A percentile compares a stretch with the other conserved stretches of the same genome.
Conservation (phyloP, 2,113 vertebrate species). For the Hemichromis elongatus region DNA sequence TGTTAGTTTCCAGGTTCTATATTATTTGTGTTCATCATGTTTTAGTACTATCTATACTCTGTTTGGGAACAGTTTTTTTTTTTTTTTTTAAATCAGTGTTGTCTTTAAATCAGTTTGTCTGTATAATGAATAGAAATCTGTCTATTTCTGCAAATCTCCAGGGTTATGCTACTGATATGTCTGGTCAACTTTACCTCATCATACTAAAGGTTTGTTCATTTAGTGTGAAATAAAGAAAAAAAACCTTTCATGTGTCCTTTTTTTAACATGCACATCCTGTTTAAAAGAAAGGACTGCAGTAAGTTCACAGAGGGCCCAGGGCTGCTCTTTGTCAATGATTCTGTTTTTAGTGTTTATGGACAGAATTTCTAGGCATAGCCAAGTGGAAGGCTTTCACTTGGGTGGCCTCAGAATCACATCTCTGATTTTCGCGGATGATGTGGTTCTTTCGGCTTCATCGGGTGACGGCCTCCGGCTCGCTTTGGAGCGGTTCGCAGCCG, state of each 20-base stretch:
- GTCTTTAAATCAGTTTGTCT: not conserved
- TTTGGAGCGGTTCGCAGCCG: no score
- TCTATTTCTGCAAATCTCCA: not conserved
- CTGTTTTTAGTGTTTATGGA: no score
- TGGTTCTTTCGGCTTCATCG: no score
- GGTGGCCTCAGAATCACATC: no score
- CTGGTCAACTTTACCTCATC: not conserved
- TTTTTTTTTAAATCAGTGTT: no score
- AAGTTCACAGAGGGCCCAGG: no score
- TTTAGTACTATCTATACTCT: not conserved
- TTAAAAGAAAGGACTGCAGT: not conserved
- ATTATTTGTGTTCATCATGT: not conserved
- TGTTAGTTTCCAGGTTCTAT: not conserved
- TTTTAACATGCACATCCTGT: not conserved
- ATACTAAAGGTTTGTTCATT: not conserved
- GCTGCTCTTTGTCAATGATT: no score
- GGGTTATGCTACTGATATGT: not conserved
- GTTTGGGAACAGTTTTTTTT: not conserved
- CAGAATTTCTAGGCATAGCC: no score
- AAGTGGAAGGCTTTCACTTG: no score
- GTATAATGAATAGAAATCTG: not conserved
- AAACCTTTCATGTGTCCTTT: not conserved
- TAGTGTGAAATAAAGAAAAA: not conserved
- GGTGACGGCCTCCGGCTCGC: no score
- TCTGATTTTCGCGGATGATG: no score